Evolutionary conservation across 2,113 vertebrate species (phyloP).

Genomic region (Melanerpes formicivorus): DNA sequence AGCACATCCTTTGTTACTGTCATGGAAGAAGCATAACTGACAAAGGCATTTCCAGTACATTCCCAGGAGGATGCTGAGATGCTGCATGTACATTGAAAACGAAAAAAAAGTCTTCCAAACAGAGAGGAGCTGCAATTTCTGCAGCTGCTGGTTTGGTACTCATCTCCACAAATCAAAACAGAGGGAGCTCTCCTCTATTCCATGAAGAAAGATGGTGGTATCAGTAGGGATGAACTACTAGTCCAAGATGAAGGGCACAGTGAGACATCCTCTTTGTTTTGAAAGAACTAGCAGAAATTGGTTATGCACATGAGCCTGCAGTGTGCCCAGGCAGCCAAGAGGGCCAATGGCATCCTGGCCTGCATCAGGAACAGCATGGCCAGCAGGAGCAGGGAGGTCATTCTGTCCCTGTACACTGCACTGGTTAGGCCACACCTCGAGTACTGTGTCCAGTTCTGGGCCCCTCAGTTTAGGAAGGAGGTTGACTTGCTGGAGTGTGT

Average conservation of each 20-base stretch:
- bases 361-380: no score
- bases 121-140: not conserved
- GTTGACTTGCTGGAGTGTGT: no score
- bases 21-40: not conserved
- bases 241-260: not conserved
- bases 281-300: not conserved
- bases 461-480: no score
- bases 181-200: not conserved
- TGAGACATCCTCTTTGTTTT: not conserved
- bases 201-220: not conserved
- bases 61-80: not conserved
- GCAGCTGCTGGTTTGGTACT: not conserved
- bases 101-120: not conserved
- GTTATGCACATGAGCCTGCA: not conserved
- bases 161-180: not conserved
- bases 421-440: no score
- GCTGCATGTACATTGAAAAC: not conserved
- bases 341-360: no score
- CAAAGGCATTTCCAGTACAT: not conserved
- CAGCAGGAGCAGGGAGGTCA: no score
- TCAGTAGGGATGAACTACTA: not conserved
- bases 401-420: no score
- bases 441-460: no score
- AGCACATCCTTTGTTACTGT: not conserved
- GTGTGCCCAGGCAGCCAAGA: no score